Percentiles rank a stretch among this genome's conserved stretches.
Evolutionary conservation across 2,797 vertebrate genomes (phyloP).

Genomic region (Sebastes taczanowskii): DNA sequence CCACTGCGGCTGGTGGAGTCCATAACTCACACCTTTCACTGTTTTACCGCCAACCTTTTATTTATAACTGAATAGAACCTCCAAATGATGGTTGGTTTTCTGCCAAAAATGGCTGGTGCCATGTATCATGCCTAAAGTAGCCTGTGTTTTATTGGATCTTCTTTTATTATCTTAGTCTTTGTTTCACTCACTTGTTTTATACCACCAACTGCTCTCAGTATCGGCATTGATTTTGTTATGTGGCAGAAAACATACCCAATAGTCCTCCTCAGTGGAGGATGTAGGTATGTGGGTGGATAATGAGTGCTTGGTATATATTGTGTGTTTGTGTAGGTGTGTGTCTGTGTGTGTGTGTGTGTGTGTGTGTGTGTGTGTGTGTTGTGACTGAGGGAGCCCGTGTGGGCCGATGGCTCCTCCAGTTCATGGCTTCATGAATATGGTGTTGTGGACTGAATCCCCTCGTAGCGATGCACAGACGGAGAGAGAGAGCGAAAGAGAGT

Average conservation of each 20-base stretch:
- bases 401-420: slow-evolving; percentile 65
- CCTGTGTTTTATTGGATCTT: slow-evolving; percentile 44
- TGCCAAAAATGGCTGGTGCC: slow-evolving; percentile 26
- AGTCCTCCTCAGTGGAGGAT: slow-evolving; percentile 63
- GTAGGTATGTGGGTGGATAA: slow-evolving; percentile 72
- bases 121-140: slow-evolving; percentile 55
- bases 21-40: slow-evolving; percentile 29
- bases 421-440: slow-evolving; percentile 76
- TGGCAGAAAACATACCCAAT: slow-evolving; percentile 60
- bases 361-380: background rate
- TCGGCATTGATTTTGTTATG: slow-evolving; percentile 68
- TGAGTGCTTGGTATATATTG: slow-evolving; percentile 60
- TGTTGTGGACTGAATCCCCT: slow-evolving; percentile 62
- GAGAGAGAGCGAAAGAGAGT: slow-evolving; percentile 28
- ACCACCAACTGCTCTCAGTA: slow-evolving; percentile 49
- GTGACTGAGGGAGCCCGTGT: slow-evolving; percentile 64
- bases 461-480: slow-evolving; percentile 27
- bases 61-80: slow-evolving; percentile 24
- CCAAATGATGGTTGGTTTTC: slow-evolving; percentile 35
- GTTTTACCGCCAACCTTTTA: slow-evolving; percentile 41
- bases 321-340: slow-evolving; percentile 32
- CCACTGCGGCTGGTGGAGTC: slow-evolving; percentile 13
- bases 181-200: slow-evolving; percentile 63
- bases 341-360: background rate
- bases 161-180: slow-evolving; percentile 66